Base-by-base conservation (phyloP, 2,113 vertebrate species). In the Ascaphus truei region DNA sequence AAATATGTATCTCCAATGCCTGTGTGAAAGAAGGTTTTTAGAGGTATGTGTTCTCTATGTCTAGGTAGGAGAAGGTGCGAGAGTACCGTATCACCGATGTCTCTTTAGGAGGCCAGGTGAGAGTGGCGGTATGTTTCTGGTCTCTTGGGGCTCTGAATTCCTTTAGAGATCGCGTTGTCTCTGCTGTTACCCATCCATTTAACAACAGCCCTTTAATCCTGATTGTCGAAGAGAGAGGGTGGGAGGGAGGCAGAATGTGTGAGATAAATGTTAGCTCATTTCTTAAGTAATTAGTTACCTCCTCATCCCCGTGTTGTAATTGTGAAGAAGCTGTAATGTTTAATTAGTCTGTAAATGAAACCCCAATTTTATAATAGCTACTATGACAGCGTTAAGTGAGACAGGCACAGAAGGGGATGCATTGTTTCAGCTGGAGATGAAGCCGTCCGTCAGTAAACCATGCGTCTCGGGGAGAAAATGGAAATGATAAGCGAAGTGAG, bases 321-420 rank as follows among this genome's bases (percentile, higher is more conserved):
- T 91, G 90, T 90, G 89, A 91, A 90, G 86, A 90, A 91, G 89
- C 91, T 93, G 92, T 94, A 92, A 93, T 92, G 90, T 93, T 93
- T 94, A 93, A 95, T 95, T 94, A 95, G 88, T 91, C 89, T 88
- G 90, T 91, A 88, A 93, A 91, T 91, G 90, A 89, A 90, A 90
- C 87, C 85, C 89, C 88, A 88, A 88, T 90, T 88, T 86, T 85
- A 88, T 88, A 90, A 91, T 89, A 85, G 86, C 84, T 82, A 84
- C 47, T 51, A 84, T 90, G 86, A 90, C 89, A 91, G 87, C 79
- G 81, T 86, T 90, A 89, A 91, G 83, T 89, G 88, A 90, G 86
- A 83, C 79, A 76, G 79, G 79, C 82, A 78, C 84, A 78, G 82
- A 83, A 85, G 85, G 83, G 79, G 83, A 84, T 3, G 78, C 85